Evolutionary conservation across 2,797 vertebrate species (phyloP), one percentile per base, ranked within the genome.

Genomic region (Anomalospiza imberbis): DNA sequence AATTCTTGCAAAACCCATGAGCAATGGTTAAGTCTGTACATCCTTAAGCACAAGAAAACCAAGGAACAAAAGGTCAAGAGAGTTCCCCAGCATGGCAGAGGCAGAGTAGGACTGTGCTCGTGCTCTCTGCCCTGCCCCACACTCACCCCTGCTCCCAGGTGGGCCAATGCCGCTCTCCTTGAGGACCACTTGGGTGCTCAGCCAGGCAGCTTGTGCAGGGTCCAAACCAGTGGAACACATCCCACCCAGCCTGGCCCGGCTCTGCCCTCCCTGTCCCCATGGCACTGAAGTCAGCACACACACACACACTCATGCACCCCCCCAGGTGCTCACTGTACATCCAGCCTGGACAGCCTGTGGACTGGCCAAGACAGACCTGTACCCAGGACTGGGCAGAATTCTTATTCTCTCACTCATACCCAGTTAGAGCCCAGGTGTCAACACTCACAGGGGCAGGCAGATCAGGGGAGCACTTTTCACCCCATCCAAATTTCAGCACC

Each of bases 41-140:
- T 26, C 71, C 71, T 93, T 85, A 88, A 91, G 54, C 25, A 88
- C 8, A 20, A 57, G 63, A 76, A 88, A 91, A 47, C 29, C 3
- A 5, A 92, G 62, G 89, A 93, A 67, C 42, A 36, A 81, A 91
- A 92, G 63, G 79, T 86, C 63, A 48, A 73, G 83, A 78, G 85
- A 38, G 36, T 60, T 53, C 31, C 36, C 58, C 73, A 73, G 61
- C 68, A 34, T 26, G 57, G 75, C 70, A 80, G 77, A 1, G 0
- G 32, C 57, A 63, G 53, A 76, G 42, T 2, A 0, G 62, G 73
- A 38, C 72, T 0, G 1, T 71, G 67, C 67, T 85, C 1, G 0
- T 20, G 57, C 79, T 65, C 62, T 50, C 45, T 12, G 13, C 81
- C 91, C 58, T 10, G 5, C 62, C 73, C 18, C 21, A 18, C 58